Conservation (phyloP, 2,888 invertebrate species). For the Cheiracanthium punctorium region DNA sequence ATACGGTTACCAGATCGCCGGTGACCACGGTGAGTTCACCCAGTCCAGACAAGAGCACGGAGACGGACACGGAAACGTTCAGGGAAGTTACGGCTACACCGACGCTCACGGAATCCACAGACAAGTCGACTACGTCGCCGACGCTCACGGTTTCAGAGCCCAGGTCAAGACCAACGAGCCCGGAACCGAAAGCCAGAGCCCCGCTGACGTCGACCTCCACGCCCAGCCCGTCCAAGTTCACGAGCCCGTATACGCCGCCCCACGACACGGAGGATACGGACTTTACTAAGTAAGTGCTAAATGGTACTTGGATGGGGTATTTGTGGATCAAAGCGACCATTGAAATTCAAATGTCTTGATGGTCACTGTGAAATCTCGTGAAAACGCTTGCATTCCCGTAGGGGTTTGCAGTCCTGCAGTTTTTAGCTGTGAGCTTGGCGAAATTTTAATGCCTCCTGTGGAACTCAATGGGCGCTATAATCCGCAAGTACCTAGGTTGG, state of each 20-base stretch:
- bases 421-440: too few species aligned
- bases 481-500: too few species aligned
- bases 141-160: slow-evolving; percentile 68
- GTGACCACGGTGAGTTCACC: slow-evolving; percentile 68
- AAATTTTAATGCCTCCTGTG: too few species aligned
- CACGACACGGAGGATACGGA: slow-evolving; percentile 47
- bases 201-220: slow-evolving; percentile 67
- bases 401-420: too few species aligned
- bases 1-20: slow-evolving; percentile 65
- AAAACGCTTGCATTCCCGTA: too few species aligned
- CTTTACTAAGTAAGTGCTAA: slow-evolving; percentile 51
- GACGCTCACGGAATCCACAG: slow-evolving; percentile 66
- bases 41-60: slow-evolving; percentile 55
- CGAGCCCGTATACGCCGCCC: slow-evolving; percentile 36
- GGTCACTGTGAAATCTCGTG: too few species aligned
- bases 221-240: slow-evolving; percentile 50
- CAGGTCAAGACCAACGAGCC: slow-evolving; percentile 69
- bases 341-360: not conserved
- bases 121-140: slow-evolving; percentile 69
- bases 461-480: too few species aligned
- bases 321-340: not conserved
- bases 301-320: not conserved
- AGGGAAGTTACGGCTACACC: slow-evolving; percentile 64
- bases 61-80: slow-evolving; percentile 67
- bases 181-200: slow-evolving; percentile 64